phyloP scores from a whole-genome alignment of 2,888 invertebrate species.

The Cyclophora albipunctata region DNA sequence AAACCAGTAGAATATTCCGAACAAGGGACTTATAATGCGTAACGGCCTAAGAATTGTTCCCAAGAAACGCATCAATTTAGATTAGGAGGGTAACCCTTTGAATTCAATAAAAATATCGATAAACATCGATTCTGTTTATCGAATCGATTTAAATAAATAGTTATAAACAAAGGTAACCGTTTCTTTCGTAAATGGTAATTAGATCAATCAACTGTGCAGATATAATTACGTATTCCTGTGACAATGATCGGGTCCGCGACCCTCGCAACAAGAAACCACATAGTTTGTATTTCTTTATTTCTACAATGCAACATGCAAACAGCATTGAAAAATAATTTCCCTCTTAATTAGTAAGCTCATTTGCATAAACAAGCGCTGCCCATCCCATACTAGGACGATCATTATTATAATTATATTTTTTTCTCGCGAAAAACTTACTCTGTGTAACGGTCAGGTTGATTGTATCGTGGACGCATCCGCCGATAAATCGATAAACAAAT shows the following conservation, averaged over 20 bases:
- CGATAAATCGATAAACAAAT: slow-evolving; percentile 69
- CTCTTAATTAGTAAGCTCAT: slow-evolving; percentile 64
- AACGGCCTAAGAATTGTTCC: slow-evolving; percentile 58
- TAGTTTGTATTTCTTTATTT: slow-evolving; percentile 49
- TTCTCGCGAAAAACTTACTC: slow-evolving; percentile 62
- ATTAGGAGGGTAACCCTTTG: slow-evolving; percentile 30
- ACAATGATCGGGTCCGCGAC: slow-evolving; percentile 40
- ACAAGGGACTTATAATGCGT: slow-evolving; percentile 67
- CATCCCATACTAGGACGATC: slow-evolving; percentile 67
- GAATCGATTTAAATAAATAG: slow-evolving; percentile 11
- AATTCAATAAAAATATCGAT: slow-evolving; percentile 24
- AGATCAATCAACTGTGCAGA: slow-evolving; percentile 45
- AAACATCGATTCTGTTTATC: slow-evolving; percentile 29
- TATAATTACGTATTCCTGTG: slow-evolving; percentile 45
- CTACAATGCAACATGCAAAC: slow-evolving; percentile 47
- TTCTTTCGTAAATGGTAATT: slow-evolving; percentile 15
- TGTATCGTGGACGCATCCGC: slow-evolving; percentile 61
- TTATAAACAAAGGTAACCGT: background rate
- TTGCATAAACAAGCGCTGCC: slow-evolving; percentile 62
- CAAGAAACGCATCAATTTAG: slow-evolving; percentile 46
- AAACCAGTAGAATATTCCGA: slow-evolving; percentile 62
- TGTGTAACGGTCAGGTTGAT: slow-evolving; percentile 61
- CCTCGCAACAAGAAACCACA: slow-evolving; percentile 30
- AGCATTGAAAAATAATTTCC: slow-evolving; percentile 64
- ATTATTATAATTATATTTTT: slow-evolving; percentile 68